Base-by-base conservation (phyloP, 1,140 invertebrate species). In the Heliothis subflexa region DNA sequence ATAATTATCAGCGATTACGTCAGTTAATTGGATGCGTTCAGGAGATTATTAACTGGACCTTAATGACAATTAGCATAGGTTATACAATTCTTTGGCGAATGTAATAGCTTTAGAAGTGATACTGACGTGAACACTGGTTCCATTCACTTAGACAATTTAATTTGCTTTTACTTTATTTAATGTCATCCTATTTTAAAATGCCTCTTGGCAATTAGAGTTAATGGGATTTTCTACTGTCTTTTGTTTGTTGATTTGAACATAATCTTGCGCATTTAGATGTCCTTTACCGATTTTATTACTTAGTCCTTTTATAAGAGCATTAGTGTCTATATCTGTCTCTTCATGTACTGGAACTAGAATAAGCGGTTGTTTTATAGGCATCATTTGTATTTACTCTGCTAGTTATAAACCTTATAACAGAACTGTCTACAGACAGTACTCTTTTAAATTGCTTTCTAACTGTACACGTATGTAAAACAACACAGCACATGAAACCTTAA, bases 401-500 rank as follows among this genome's bases (percentile, higher is more conserved):
- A 33, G 33, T 33, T 33, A 33, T 33, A 33, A 33, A 33, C 33
- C 1, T 33, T 33, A 7, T 7, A 33, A 33, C 33, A 33, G 33
- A 33, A 33, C 33, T 33, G 7, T 33, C 33, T 33, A 33, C 33
- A 33, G 33, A 5, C 7, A 5, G 33, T 5, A 33, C 33, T 33
- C 33, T 33, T 7, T 5, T 33, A 33, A 33, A 7, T 33, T 33
- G 33, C 33, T 21, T 3, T 14, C 55, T 11, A 54, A 72, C 52
- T 50, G 11, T 33, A 45, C 18, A 9, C 4, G 21, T 68, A 54
- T 64, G 28, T 75, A 64, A 50, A 62, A 40, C 59, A 52, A 47
- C 33, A 25, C 61, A 54, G 62, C 73, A 68, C 21, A 54, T 59
- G 25, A 75, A 68, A 55, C 61, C 62, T 77, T 77, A 77, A 77